These are phyloP conservation scores for Entelurus aequoreus DNA, from an alignment of 2,113 vertebrate genomes.

Conservation along the genomic window DNA sequence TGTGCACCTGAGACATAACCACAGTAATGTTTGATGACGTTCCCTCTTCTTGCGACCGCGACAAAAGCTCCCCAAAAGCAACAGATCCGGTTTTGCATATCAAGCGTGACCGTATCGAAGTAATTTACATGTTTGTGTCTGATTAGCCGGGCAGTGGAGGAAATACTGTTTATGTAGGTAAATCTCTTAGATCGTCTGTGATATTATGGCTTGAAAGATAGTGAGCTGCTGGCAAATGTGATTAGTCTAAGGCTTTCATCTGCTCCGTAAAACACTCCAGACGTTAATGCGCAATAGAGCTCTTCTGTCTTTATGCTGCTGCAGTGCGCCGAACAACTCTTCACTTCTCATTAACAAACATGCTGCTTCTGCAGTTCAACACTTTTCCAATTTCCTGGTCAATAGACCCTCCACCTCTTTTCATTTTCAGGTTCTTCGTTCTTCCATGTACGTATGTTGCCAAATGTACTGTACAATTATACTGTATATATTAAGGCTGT, in stretches of 20 bases:
- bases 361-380: conserved; percentile 60
- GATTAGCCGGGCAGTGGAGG: conserved; percentile 3
- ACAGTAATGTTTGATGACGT: not conserved
- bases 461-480: no score
- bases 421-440: not conserved
- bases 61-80: conserved; percentile 18
- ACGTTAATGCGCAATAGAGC: conserved; percentile 67
- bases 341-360: conserved; percentile 68
- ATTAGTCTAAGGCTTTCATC: conserved; percentile 69
- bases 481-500: no score
- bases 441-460: not conserved
- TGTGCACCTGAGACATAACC: not conserved
- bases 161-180: conserved; percentile 38
- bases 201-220: conserved; percentile 51
- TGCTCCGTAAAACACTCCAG: conserved; percentile 65
- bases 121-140: conserved; percentile 26
- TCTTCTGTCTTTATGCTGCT: conserved; percentile 61
- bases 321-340: conserved; percentile 35
- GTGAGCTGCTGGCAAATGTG: conserved; percentile 52
- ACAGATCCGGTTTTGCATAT: conserved; percentile 15
- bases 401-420: no score
- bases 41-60: conserved; percentile 5
- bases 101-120: conserved; percentile 34
- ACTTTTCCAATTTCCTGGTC: conserved; percentile 35
- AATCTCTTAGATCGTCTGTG: conserved; percentile 39